Base-by-base conservation (phyloP, 2,113 vertebrate genomes). In the Pelmatolapia mariae region DNA sequence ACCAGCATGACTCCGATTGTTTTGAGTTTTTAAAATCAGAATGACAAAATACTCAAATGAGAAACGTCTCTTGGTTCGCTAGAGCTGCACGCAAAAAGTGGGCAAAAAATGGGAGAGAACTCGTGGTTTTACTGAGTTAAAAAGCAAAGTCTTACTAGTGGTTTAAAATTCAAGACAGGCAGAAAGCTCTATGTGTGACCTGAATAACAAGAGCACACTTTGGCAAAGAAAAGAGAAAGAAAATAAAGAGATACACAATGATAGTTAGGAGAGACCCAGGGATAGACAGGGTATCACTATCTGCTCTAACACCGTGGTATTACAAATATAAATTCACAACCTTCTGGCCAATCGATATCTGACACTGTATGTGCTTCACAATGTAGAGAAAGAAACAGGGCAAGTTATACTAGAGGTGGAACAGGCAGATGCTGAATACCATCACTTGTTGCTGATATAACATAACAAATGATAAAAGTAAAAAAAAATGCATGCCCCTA, bases 151-250 rank as follows among this genome's bases (percentile, higher is more conserved):
- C 76, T 43, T 16, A 47, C 52, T 22, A 36, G 29, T 52, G n/a
- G 15, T 91, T 57, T 81, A n/a, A 85, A 22, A 91, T 89, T 91
- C 91, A 81, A 66, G 40, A 78, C 53, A 83, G 54, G 26, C 33
- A 78, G 29, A 9, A 33, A 79, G 71, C 29, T 83, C 18, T 19
- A 50, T 80, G 84, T 80, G 84, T 81, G 36, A 73, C 68, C 38
- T 10, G 82, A 85, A 84, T 90, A 45, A 82, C 80, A 31, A 87
- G 11, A 7, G 12, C 78, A 40, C 3, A 10, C 29, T 45, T 56
- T 53, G 26, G 52, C 4, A 29, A 57, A 29, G 40, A 13, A 85
- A 22, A 66, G 5, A 53, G 11, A 73, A 66, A 24, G 81, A n/a
- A 63, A 59, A 68, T 31, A 52, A 81, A 56, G 63, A 81, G 7